Evolutionary conservation across 2,888 invertebrate species (phyloP).

Genomic region (Heliconius cydno): DNA sequence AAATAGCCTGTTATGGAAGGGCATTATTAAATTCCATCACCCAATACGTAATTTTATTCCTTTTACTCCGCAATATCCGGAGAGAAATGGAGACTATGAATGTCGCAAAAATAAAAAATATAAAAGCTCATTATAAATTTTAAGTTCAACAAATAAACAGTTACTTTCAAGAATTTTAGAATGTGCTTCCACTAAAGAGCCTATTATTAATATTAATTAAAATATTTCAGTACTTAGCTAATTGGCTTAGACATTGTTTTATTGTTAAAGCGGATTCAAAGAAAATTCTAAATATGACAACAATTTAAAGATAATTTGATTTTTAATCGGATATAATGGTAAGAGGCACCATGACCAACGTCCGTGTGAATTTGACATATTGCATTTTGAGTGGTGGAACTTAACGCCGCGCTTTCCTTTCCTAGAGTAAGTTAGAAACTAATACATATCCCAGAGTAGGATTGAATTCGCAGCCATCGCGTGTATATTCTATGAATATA

Average conservation of each 20-base stretch:
- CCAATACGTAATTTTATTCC: too few species aligned
- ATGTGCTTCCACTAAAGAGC: background rate
- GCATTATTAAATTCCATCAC: too few species aligned
- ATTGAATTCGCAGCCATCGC: too few species aligned
- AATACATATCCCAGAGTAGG: background rate
- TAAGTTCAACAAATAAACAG: background rate
- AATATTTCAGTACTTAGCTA: slow-evolving; percentile 4
- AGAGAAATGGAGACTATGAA: too few species aligned
- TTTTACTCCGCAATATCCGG: too few species aligned
- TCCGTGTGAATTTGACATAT: background rate
- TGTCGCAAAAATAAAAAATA: too few species aligned
- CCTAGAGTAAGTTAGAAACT: background rate
- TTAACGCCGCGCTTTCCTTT: background rate
- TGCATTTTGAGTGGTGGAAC: background rate
- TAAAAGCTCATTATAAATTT: too few species aligned
- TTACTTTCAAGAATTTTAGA: slow-evolving; percentile 14
- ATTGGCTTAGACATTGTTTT: slow-evolving; percentile 7
- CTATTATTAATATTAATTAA: slow-evolving; percentile 21
- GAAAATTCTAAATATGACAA: background rate
- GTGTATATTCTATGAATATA: too few species aligned
- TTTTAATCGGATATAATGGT: background rate
- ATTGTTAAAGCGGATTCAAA: background rate
- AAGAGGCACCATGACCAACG: background rate
- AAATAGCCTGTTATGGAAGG: too few species aligned
- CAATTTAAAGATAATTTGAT: background rate